These are phyloP conservation scores for Andrena cerasifolii DNA, from an alignment of 1,140 invertebrate species.

Conservation along the genomic window DNA sequence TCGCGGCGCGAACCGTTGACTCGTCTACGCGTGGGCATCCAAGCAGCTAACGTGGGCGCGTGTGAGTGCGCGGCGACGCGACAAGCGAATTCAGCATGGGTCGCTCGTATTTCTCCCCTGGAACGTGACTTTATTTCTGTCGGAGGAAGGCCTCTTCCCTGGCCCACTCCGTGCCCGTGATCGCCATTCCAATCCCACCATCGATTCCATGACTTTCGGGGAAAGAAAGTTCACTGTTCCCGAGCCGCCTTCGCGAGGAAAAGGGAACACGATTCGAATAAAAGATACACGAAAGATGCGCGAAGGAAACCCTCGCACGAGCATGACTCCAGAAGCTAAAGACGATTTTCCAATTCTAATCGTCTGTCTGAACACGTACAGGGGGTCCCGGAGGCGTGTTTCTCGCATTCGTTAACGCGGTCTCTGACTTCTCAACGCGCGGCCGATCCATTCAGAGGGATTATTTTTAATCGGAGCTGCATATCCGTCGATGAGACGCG, in stretches of 20 bases:
- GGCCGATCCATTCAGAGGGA: neutral
- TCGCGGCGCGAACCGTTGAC: conserved; percentile 10
- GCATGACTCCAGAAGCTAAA: no score
- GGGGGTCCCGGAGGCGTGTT: no score
- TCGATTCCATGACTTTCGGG: neutral
- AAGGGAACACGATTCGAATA: no score
- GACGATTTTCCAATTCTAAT: no score
- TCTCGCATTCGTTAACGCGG: neutral
- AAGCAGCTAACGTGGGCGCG: neutral
- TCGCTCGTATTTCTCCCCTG: conserved; percentile 25
- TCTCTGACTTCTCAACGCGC: neutral
- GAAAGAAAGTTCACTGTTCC: neutral
- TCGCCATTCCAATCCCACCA: conserved; percentile 21
- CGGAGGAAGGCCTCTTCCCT: neutral
- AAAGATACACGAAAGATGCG: neutral
- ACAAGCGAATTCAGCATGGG: conserved; percentile 40
- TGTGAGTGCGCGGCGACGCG: neutral
- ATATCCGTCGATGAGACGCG: conserved; percentile 38
- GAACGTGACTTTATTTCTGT: conserved; percentile 48
- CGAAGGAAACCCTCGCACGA: no score
- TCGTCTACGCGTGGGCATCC: conserved; percentile 36
- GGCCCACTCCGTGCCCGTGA: conserved; percentile 17
- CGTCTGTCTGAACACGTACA: no score
- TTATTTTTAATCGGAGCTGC: neutral
- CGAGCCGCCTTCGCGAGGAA: no score